Evolutionary conservation across 64 coral and sea anemone genomes (phyloP), one percentile per base, ranked within the genome.

Genomic region (Platygyra sinensis): DNA sequence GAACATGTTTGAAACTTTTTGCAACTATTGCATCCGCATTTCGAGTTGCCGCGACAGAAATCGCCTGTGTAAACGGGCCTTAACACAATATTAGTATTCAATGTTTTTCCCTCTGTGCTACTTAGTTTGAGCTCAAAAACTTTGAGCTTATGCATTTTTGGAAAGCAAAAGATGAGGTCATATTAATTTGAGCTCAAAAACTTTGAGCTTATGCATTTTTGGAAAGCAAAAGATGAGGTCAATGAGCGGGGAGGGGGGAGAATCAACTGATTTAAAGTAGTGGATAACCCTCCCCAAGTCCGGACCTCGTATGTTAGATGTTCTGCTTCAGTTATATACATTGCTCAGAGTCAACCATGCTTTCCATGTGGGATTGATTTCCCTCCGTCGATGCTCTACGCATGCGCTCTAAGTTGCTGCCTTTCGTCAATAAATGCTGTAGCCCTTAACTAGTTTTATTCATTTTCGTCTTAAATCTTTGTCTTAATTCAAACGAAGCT

Each of bases 221-320:
- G 2, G 18, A 50, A 77, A 24, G 74, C 39, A 77, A 77, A 77
- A 77, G 74, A 77, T 52, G 39, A 77, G 74, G 74, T 77, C 74
- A 24, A 49, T n/a, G 39, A 22, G 36, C 74, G 39, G 74, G 38
- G 74, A 77, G 74, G 74, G 74, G 39, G 61, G 74, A 32, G 15
- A 72, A 87, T 79, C 80, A 78, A 87, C 86, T 79, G 49, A 87
- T 79, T 72, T 78, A 52, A 69, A 59, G 42, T 78, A 72, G 86
- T 75, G 63, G 88, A 90, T 89, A 89, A 89, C 88, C 88, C 88
- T 89, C 88, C 88, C 88, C 88, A 80, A 80, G 61, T 89, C 88
- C 89, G 89, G 89, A 90, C 89, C 89, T 90, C 89, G 0, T 10
- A 4, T 2, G n/a, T n/a, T n/a, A n/a, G n/a, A n/a, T 2, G 30